Conservation (phyloP, 1,140 invertebrate genomes). For the Bombus soroeensis region DNA sequence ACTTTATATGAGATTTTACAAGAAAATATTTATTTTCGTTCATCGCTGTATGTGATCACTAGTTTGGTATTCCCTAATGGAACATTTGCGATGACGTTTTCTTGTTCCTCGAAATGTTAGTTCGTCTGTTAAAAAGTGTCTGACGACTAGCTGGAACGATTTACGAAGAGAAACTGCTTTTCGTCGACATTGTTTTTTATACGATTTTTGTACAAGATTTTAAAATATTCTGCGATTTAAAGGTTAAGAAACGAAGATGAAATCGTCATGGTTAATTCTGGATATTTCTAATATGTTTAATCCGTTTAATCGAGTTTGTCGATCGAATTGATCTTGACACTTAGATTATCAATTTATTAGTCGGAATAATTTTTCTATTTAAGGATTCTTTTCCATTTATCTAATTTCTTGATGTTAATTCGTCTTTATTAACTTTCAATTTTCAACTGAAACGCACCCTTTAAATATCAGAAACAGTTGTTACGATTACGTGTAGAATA, state of each 20-base stretch:
- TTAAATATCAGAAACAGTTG: neutral
- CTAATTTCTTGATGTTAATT: neutral
- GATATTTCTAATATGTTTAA: neutral
- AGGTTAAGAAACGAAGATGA: neutral
- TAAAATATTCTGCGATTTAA: neutral
- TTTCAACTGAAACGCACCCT: neutral
- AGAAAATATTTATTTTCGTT: neutral
- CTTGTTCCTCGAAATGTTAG: neutral
- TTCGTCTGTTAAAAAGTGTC: neutral
- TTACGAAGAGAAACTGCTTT: neutral
- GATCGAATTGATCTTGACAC: neutral
- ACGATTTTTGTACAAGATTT: neutral
- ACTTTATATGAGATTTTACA: neutral
- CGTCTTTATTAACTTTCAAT: neutral
- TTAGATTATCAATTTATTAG: no score
- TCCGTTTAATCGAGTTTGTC: neutral
- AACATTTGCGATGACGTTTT: neutral
- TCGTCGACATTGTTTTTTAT: neutral
- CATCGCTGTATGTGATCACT: neutral
- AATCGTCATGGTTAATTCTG: neutral
- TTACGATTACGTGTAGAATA: no score
- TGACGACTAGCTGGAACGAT: neutral
- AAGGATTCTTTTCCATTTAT: no score
- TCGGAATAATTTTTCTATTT: neutral
- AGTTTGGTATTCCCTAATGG: neutral